Percentiles rank a stretch among this genome's conserved stretches.
Conservation (phyloP, 1,140 invertebrate genomes). For the Polyergus mexicanus region DNA sequence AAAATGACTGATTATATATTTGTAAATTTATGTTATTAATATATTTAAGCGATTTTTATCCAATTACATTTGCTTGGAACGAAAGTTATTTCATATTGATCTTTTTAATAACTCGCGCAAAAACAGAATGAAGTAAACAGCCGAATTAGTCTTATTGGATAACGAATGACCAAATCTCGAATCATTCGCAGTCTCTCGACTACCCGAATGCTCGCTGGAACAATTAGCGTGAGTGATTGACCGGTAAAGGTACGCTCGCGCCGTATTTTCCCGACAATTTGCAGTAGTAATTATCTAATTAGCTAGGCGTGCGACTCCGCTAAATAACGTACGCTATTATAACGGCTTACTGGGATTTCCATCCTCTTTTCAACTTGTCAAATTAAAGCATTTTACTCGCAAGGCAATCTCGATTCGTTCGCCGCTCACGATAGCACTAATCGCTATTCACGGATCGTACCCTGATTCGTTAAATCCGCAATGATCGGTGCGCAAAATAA, state of each 20-base stretch:
- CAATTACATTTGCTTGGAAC: background rate
- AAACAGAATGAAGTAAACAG: background rate
- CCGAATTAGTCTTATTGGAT: background rate
- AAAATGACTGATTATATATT: background rate
- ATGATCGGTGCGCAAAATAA: background rate
- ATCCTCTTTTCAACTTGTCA: slow-evolving; percentile 20
- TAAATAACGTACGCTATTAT: slow-evolving; percentile 30
- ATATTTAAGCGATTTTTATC: background rate
- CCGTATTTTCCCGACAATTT: slow-evolving; percentile 17
- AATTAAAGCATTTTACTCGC: slow-evolving; percentile 48
- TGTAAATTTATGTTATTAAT: background rate
- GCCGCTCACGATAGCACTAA: slow-evolving; percentile 25
- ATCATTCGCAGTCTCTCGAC: background rate
- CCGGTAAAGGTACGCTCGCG: slow-evolving; percentile 4
- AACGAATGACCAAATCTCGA: background rate
- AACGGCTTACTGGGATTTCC: slow-evolving; percentile 13
- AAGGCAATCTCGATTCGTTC: slow-evolving; percentile 46
- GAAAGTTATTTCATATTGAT: background rate
- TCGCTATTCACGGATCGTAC: slow-evolving; percentile 7
- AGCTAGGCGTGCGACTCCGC: background rate
- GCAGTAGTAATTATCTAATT: slow-evolving; percentile 37
- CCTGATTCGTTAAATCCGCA: slow-evolving; percentile 8
- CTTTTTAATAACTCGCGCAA: background rate
- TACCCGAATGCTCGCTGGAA: slow-evolving; percentile 11
- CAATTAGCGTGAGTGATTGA: slow-evolving; percentile 26